Conservation (phyloP, 2,797 vertebrate genomes). For the Dipus sagitta region DNA sequence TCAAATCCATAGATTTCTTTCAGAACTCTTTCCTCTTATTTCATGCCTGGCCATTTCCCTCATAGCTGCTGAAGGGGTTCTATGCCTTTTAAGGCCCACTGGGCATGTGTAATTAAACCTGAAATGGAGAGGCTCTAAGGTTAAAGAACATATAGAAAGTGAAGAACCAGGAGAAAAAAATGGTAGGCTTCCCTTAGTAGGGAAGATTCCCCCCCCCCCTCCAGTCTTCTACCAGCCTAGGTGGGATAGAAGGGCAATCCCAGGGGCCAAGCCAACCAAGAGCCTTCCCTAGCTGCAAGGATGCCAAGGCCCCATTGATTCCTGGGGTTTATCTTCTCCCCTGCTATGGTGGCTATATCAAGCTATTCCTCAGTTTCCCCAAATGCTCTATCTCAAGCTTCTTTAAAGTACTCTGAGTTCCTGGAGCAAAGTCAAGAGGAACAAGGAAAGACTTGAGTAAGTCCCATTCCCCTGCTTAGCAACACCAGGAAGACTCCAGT, state of each 20-base stretch:
- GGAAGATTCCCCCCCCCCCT: background rate
- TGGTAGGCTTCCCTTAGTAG: background rate
- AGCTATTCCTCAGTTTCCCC: constrained; percentile 59
- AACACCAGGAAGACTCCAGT: background rate
- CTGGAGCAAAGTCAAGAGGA: constrained; percentile 52
- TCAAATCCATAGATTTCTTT: constrained; percentile 62
- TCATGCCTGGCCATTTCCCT: constrained; percentile 40
- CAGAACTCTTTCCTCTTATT: constrained; percentile 53
- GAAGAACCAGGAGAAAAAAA: background rate
- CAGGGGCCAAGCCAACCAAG: background rate
- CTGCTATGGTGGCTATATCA: background rate
- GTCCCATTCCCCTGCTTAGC: background rate
- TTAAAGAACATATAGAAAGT: background rate
- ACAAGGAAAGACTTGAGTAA: constrained; percentile 20
- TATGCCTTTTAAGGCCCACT: background rate
- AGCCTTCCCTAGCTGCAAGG: background rate
- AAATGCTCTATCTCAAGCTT: background rate
- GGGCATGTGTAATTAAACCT: background rate
- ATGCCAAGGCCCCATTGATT: background rate
- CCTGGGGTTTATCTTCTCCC: background rate
- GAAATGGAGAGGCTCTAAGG: background rate
- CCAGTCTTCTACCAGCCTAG: background rate
- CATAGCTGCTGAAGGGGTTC: background rate
- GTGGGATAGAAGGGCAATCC: background rate
- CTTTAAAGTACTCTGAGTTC: constrained; percentile 36